Evolutionary conservation across 2,113 vertebrate genomes (phyloP).

Genomic region (Bubo bubo): DNA sequence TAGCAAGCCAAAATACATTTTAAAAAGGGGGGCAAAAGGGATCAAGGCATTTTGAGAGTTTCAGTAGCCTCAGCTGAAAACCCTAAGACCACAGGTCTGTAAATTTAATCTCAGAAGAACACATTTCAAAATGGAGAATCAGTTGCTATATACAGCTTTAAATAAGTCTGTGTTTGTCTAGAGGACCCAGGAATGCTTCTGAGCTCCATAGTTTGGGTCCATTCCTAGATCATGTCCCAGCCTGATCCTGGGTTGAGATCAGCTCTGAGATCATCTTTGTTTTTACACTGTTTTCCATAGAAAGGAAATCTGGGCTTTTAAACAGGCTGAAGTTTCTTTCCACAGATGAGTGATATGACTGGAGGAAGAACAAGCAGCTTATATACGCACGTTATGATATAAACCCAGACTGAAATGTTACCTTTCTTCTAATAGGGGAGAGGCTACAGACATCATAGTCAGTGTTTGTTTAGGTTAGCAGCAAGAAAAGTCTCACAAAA

Average conservation of each 20-base stretch:
- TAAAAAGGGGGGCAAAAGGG: rapidly evolving
- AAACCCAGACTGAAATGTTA: background rate
- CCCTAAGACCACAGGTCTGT: background rate
- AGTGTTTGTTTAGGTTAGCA: background rate
- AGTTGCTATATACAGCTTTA: background rate
- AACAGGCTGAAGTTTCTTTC: background rate
- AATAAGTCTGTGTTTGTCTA: background rate
- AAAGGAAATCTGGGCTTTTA: background rate
- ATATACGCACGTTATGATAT: background rate
- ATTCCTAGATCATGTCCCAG: background rate
- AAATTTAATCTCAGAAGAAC: background rate
- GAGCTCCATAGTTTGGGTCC: background rate
- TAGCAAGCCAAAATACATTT: background rate
- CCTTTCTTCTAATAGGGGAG: background rate
- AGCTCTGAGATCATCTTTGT: background rate
- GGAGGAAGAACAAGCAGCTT: background rate
- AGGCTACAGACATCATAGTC: background rate
- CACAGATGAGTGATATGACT: background rate
- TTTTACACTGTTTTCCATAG: background rate
- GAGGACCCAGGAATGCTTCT: background rate
- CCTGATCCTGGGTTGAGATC: background rate
- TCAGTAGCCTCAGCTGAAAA: background rate
- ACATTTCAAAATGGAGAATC: background rate
- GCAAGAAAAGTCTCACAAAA: background rate
- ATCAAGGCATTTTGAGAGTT: background rate